A percentile compares a stretch with the other conserved stretches of the same genome.
These are phyloP conservation scores for Philantomba maxwellii DNA, from an alignment of 2,113 vertebrate species.

Conservation along the genomic window DNA sequence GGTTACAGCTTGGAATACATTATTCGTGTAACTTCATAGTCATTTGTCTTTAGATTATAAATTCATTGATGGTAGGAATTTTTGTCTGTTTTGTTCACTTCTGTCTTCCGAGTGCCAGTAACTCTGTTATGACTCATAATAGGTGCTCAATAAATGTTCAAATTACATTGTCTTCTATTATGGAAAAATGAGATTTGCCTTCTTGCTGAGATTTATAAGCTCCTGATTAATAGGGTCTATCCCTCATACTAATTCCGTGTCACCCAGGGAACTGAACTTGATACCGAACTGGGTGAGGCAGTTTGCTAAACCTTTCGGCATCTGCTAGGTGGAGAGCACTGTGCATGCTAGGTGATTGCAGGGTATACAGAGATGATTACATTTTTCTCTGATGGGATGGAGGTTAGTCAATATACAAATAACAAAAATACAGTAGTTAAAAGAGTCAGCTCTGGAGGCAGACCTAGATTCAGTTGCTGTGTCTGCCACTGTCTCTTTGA, in stretches of 20 bases:
- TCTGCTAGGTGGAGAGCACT: not conserved
- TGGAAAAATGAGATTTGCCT: not conserved
- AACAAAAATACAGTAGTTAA: not conserved
- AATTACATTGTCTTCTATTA: not conserved
- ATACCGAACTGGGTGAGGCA: not conserved
- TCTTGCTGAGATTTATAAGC: not conserved
- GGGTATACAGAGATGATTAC: not conserved
- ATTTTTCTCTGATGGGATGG: not conserved
- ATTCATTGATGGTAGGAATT: not conserved
- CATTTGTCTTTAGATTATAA: slow-evolving; percentile 20
- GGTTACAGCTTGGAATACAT: not conserved
- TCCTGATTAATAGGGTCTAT: not conserved
- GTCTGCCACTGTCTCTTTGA: not conserved
- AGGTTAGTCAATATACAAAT: not conserved
- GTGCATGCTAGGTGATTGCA: not conserved
- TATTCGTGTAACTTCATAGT: slow-evolving; percentile 5
- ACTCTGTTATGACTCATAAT: not conserved
- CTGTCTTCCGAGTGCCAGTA: not conserved
- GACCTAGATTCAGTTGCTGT: not conserved
- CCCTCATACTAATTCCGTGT: not conserved
- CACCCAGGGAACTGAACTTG: not conserved
- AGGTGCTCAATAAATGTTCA: slow-evolving; percentile 3
- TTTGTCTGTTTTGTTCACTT: not conserved
- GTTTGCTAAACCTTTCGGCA: not conserved
- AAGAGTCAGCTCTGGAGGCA: not conserved